These are phyloP conservation scores for Vireo griseus DNA, from an alignment of 2,797 vertebrate species.

Conservation along the genomic window DNA sequence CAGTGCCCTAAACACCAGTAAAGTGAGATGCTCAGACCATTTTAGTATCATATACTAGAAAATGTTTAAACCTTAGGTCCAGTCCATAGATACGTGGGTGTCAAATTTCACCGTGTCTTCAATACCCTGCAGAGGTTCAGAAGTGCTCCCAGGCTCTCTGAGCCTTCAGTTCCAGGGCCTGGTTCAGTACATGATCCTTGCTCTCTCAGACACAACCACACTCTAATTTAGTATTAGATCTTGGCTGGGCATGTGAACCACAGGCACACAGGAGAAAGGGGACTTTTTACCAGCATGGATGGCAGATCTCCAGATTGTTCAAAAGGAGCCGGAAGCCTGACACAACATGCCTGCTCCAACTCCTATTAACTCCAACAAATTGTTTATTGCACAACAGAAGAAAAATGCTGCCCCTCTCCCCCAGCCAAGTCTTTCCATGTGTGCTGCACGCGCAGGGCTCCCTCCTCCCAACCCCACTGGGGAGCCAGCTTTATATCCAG, in stretches of 20 bases:
- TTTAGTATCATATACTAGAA: not conserved
- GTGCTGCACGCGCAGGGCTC: constrained; percentile 57
- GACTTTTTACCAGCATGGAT: constrained; percentile 37
- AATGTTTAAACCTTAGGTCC: not conserved
- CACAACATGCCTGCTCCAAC: not conserved
- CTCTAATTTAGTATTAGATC: not conserved
- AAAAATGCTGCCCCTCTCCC: constrained; percentile 40
- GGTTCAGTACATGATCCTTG: not conserved
- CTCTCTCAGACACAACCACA: not conserved
- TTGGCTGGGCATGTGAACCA: not conserved
- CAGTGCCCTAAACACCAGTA: not conserved
- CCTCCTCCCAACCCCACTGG: not conserved
- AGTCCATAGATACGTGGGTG: not conserved
- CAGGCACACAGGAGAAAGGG: not conserved
- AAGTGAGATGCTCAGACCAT: not conserved
- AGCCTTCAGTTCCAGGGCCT: not conserved
- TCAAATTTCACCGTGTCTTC: not conserved
- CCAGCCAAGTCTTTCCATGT: constrained; percentile 53
- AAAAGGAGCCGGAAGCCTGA: constrained; percentile 52
- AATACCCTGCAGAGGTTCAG: not conserved
- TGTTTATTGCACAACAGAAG: constrained; percentile 70
- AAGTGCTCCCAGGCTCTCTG: not conserved
- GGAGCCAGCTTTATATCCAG: constrained; percentile 57
- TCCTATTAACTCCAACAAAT: constrained; percentile 68
- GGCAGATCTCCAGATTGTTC: constrained; percentile 62